Evolutionary conservation across 2,113 vertebrate genomes (phyloP), one percentile per base, ranked within the genome.

Genomic region (Phasianus colchicus): DNA sequence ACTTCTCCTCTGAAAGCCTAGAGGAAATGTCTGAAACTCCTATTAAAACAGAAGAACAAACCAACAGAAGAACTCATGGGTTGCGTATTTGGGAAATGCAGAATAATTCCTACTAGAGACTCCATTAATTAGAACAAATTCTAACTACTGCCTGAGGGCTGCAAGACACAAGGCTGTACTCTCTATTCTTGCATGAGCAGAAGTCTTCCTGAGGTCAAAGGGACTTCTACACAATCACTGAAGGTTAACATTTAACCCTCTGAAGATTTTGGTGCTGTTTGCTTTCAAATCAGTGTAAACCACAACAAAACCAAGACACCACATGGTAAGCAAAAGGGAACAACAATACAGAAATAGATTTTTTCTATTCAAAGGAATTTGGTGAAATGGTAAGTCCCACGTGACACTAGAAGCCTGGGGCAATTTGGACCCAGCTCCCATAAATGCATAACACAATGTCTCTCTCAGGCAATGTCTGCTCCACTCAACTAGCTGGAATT

Each of bases 91-190:
- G 92, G 91, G 87, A 96, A 95, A 87, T 9, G 9, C 66, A 92
- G 89, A 93, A 74, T 93, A 92, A 96, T 95, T 96, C 93, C 93
- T 96, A 77, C 89, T 95, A 96, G 95, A 96, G 86, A 86, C 43
- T 90, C 70, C 94, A 91, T 95, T 96, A 97, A 96, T 96, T 96
- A 96, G 88, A 96, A 96, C 81, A 97, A 96, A 95, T 94, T 89
- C 86, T 83, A 93, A 83, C 81, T 89, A 82, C 73, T 92, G 91
- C 92, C 94, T 38, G 83, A 95, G 82, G 92, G 91, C 91, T 90
- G 73, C 73, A 82, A 96, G 90, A 95, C 76, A 97, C 94, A 95
- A 92, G 88, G 86, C 71, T 94, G 85, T 79, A 36, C 69, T 95
- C 95, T 63, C 82, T 79, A 18, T 57, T 80, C 87, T 50, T 92